These are phyloP conservation scores for Pangasius mekongensis DNA, from an alignment of 2,797 vertebrate genomes.

Conservation along the genomic window DNA sequence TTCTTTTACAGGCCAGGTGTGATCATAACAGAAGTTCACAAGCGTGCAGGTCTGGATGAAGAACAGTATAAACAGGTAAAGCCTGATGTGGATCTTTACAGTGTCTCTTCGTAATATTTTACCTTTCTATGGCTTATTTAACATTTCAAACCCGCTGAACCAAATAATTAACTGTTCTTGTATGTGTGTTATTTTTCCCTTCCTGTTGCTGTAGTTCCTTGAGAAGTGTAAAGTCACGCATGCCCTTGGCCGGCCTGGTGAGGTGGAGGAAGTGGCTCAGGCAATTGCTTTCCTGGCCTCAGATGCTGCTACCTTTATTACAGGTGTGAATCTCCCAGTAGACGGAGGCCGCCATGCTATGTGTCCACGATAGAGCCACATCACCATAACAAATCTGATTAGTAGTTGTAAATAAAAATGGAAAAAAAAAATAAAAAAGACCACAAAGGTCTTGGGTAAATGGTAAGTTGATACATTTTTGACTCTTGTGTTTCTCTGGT, in stretches of 20 bases:
- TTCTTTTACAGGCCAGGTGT: constrained; percentile 77
- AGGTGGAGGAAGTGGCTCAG: constrained; percentile 82
- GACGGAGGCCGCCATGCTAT: constrained; percentile 85
- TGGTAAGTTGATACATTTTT: not conserved
- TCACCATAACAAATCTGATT: not conserved
- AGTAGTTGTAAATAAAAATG: constrained; percentile 24
- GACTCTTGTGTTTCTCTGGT: not conserved
- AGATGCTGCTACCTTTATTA: constrained; percentile 82
- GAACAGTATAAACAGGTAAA: constrained; percentile 79
- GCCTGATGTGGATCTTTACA: not conserved
- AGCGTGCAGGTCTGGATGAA: constrained; percentile 80
- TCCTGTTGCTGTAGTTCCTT: constrained; percentile 71
- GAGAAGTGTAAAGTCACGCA: constrained; percentile 77
- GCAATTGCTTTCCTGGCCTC: constrained; percentile 84
- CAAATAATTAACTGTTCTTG: not conserved
- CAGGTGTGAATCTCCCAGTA: constrained; percentile 79
- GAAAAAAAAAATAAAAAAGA: not conserved
- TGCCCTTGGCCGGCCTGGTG: constrained; percentile 80
- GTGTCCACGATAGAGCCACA: constrained; percentile 74
- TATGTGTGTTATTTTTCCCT: not conserved
- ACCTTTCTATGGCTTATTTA: not conserved
- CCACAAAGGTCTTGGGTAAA: not conserved
- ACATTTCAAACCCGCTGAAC: not conserved
- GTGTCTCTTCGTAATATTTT: not conserved
- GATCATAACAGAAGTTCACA: constrained; percentile 83